Base-by-base conservation (phyloP, 2,888 invertebrate genomes). In the Chaetogeoica ovagalla region DNA sequence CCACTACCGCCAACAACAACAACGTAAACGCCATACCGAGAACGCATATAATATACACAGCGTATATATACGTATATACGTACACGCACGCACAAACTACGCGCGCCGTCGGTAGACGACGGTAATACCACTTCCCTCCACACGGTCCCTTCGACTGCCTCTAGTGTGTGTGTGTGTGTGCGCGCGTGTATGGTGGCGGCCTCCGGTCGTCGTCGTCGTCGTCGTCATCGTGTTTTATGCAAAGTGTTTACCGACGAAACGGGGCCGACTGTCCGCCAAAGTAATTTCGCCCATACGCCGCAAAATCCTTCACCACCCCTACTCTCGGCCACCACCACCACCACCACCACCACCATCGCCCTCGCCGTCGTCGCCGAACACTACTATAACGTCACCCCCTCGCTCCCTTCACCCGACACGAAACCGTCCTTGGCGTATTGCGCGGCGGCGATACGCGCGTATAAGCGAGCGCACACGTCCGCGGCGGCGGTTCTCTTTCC, bases 151-250 rank as follows among this genome's bases (percentile, higher is more conserved):
- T 17, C 52, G 17, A 15, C 52, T 13, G 15, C 2, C 2, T 30
- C 30, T 30, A 30, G 30, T 30, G 30, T 30, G 30, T 30, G 30
- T 30, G 30, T 30, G 52, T 52, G 13, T 15, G 52, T 52, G 52
- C 13, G 19, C 6, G 5, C 7, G 55, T 7, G 55, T 15, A 9
- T 6, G 7, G 21, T 37, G 23, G 73, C 23, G 59, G 75, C 43
- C 55, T 43, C n/a, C n/a, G n/a, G n/a, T n/a, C n/a, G 23, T 13
- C 55, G 30, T 5, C 69, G 73, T 63, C 52, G 52, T 39, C 55
- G 77, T 70, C 60, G 77, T 55, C 70, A 63, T 70, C 79, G 79
- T 79, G 79, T 79, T 79, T 79, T 79, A 79, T 79, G 79, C 79
- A 79, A 79, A 79, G 79, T 79, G 79, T 79, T 79, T 79, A 57